phyloP scores from a whole-genome alignment of 1,140 invertebrate genomes.

The Cydia amplana region DNA sequence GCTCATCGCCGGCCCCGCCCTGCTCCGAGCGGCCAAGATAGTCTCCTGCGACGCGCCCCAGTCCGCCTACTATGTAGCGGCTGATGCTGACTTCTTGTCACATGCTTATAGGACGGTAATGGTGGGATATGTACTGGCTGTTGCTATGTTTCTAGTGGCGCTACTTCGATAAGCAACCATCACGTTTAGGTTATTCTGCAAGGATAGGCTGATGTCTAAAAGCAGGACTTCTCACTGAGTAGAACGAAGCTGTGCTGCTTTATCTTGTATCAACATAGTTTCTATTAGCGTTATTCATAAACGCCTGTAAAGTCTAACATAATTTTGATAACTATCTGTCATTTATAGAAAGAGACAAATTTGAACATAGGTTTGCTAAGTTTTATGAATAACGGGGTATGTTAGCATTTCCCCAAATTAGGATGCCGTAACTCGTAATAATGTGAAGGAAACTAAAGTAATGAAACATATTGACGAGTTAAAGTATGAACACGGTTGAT shows the following conservation, averaged over 20 bases:
- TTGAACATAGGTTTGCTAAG: no score
- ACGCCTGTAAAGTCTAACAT: no score
- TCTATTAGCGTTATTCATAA: background rate
- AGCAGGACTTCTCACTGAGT: no score
- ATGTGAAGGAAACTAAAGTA: background rate
- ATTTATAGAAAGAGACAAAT: no score
- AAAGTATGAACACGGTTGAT: no score
- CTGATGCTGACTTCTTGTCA: constrained; percentile 67
- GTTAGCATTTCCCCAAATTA: background rate
- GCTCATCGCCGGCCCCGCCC: constrained; percentile 56
- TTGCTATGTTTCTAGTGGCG: constrained; percentile 51
- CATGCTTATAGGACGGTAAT: constrained; percentile 47
- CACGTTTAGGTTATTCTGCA: background rate
- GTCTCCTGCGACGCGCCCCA: constrained; percentile 73
- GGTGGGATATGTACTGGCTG: constrained; percentile 48
- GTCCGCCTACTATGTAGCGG: constrained; percentile 63
- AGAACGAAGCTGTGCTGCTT: no score
- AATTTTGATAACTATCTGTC: no score
- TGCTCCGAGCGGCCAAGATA: constrained; percentile 60
- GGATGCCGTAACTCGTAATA: background rate
- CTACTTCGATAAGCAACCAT: constrained; percentile 47
- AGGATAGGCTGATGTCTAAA: no score
- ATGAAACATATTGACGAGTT: background rate
- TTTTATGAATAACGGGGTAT: no score
- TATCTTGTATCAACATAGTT: background rate